A percentile compares a stretch with the other conserved stretches of the same genome.
These are phyloP conservation scores for Heliconius hortense DNA, from an alignment of 2,888 invertebrate species.

Conservation along the genomic window DNA sequence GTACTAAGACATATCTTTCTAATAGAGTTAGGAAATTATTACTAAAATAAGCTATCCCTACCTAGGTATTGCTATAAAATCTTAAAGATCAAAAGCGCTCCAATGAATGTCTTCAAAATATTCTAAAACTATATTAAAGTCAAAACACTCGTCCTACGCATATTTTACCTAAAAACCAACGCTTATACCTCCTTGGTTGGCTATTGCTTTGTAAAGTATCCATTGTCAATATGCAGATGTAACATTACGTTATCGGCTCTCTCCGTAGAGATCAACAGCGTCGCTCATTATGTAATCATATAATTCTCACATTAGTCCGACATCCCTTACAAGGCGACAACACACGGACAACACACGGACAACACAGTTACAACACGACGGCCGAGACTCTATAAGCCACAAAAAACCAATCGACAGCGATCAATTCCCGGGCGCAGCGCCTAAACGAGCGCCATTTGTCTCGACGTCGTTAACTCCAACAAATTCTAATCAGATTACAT, in stretches of 20 bases:
- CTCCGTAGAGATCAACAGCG: conserved; percentile 8
- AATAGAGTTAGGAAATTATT: not conserved
- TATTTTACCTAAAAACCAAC: not conserved
- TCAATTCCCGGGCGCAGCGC: conserved; percentile 23
- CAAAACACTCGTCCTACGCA: not conserved
- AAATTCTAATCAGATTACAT: conserved; percentile 41
- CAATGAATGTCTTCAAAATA: no score
- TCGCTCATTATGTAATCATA: conserved; percentile 23
- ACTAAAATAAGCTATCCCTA: not conserved
- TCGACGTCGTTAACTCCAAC: conserved; percentile 38
- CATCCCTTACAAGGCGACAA: conserved; percentile 21
- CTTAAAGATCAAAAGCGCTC: no score
- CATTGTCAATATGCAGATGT: not conserved
- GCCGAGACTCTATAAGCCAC: conserved; percentile 19
- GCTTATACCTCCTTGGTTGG: not conserved
- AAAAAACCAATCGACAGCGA: conserved; percentile 23
- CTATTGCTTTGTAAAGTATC: not conserved
- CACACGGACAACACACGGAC: conserved; percentile 15
- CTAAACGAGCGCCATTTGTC: conserved; percentile 40
- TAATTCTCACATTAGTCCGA: conserved; percentile 23
- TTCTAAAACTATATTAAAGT: no score
- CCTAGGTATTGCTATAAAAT: no score
- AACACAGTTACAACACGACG: conserved; percentile 22
- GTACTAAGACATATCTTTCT: not conserved
- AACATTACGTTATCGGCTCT: not conserved